Base-by-base conservation (phyloP, 1,140 invertebrate species). In the Ganaspis sp. region DNA sequence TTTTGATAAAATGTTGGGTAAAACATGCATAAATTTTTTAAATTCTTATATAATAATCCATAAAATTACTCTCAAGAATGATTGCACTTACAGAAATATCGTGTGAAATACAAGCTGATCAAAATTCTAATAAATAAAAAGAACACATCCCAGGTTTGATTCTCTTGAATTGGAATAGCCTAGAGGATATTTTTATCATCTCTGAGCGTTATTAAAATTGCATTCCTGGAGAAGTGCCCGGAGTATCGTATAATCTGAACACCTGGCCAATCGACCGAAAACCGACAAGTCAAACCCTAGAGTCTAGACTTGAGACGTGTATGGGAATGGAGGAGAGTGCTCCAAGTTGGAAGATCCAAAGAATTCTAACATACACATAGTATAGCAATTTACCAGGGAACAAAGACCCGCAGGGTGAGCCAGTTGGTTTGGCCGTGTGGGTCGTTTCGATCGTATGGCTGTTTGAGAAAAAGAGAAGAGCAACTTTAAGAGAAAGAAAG, bases 231-330 rank as follows among this genome's bases (percentile, higher is more conserved):
- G 58, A 29, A 64, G 58, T 26, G 23, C 58, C 58, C 29, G 23
- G 58, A 64, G 58, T 64, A 64, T 64, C 58, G 58, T 64, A 64
- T 64, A 64, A 64, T 64, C 58, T 64, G 58, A 64, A 64, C 58
- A 64, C 58, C 58, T 64, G 58, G 58, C 58, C 58, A 64, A 64
- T 64, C 58, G 58, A 64, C 58, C 58, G 58, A 64, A 64, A 64
- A 64, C 58, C 12, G 58, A 64, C 58, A 64, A 64, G 58, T 64
- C 58, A 64, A 64, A 64, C 58, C 58, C 58, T 64, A 29, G 58
- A 64, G 58, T 64, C 58, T 64, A 64, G 58, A 64, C 58, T 64
- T 29, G 12, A 64, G 58, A 58, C 19, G 17, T 21, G 2, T 58
- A 9, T 9, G 21, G 19, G 53, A 58, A 23, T 23, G 19, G 53